phyloP scores from a whole-genome alignment of 2,888 invertebrate species.

The Julus scandinavius region DNA sequence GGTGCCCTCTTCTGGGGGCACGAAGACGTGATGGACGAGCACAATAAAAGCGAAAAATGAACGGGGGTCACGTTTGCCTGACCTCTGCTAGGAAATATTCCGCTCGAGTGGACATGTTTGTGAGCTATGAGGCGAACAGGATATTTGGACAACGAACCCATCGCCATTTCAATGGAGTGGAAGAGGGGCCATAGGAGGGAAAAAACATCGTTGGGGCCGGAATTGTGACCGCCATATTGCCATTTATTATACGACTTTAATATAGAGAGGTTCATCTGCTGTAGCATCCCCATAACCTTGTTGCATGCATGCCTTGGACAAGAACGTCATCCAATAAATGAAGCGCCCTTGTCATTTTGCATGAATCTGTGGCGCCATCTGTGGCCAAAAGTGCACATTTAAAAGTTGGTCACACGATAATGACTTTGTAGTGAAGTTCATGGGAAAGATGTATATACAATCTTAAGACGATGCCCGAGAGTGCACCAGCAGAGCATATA shows the following conservation, averaged over 20 bases:
- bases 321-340: too few relatives aligned
- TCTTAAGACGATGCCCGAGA: too few relatives aligned
- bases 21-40: conserved; percentile 24
- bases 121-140: background rate
- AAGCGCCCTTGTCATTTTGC: too few relatives aligned
- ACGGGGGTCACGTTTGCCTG: background rate
- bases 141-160: conserved; percentile 1
- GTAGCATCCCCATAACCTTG: too few relatives aligned
- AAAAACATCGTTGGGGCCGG: background rate
- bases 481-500: too few relatives aligned
- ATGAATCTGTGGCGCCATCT: too few relatives aligned
- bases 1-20: conserved; percentile 21
- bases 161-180: background rate
- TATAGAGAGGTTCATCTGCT: too few relatives aligned
- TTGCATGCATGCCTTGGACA: too few relatives aligned
- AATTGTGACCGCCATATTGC: background rate
- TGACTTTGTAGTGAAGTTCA: too few relatives aligned
- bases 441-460: too few relatives aligned
- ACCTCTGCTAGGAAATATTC: conserved; percentile 21
- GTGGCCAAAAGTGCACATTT: too few relatives aligned
- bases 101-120: background rate
- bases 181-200: background rate
- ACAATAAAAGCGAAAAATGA: background rate
- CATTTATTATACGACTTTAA: background rate
- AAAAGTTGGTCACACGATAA: too few relatives aligned